These are phyloP conservation scores for Cydia splendana DNA, from an alignment of 1,140 invertebrate genomes.

Conservation along the genomic window DNA sequence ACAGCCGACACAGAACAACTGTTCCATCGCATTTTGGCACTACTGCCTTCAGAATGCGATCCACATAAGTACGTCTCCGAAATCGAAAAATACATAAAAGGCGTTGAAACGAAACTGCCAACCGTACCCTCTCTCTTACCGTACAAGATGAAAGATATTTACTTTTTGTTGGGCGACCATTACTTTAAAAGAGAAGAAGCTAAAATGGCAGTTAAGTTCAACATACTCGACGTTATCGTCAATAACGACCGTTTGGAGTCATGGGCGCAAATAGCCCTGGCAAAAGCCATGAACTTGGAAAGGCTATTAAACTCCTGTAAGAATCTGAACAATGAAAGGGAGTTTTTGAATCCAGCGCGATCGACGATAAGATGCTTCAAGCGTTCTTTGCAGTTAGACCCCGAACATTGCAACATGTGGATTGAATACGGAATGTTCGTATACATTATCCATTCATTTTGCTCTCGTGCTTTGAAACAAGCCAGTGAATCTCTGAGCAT, in stretches of 20 bases:
- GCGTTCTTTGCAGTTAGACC: conserved; percentile 86
- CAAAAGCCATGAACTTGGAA: conserved; percentile 89
- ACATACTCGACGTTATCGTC: conserved; percentile 89
- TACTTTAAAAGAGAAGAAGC: conserved; percentile 93
- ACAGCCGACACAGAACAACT: conserved; percentile 88
- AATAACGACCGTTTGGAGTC: conserved; percentile 91
- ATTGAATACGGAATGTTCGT: conserved; percentile 94
- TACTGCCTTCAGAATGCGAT: conserved; percentile 86
- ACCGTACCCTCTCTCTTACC: conserved; percentile 73
- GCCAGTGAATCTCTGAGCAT: conserved; percentile 87
- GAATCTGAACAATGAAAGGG: conserved; percentile 83
- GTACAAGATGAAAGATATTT: conserved; percentile 85
- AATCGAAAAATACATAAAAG: conserved; percentile 85
- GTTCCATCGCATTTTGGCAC: conserved; percentile 86
- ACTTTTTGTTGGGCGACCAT: conserved; percentile 94
- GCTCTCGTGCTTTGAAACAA: conserved; percentile 90
- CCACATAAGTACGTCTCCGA: conserved; percentile 81
- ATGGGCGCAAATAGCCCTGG: conserved; percentile 94
- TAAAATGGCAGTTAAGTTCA: conserved; percentile 89
- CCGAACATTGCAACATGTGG: conserved; percentile 87
- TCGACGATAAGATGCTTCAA: conserved; percentile 89
- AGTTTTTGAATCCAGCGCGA: conserved; percentile 86
- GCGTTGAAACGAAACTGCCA: conserved; percentile 80
- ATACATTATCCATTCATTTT: conserved; percentile 93
- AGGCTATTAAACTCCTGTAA: conserved; percentile 89